Evolutionary conservation across 2,113 vertebrate genomes (phyloP).

Genomic region (Archilochus colubris): DNA sequence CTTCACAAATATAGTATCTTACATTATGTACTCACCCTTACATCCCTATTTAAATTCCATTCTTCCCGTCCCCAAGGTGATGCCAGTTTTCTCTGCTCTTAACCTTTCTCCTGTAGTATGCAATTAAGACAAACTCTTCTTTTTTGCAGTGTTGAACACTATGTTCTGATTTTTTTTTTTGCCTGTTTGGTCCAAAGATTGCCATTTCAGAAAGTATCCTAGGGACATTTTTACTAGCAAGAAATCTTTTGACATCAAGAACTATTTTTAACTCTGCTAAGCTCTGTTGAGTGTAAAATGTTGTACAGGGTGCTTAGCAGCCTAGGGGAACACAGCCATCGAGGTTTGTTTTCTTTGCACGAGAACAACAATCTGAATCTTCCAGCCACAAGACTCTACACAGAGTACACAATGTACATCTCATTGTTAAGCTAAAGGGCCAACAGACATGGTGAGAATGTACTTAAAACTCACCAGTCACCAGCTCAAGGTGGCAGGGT

Average conservation of each 20-base stretch:
- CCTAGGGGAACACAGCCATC: not conserved
- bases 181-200: slow-evolving; percentile 43
- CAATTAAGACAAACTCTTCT: not conserved
- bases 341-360: not conserved
- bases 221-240: slow-evolving; percentile 47
- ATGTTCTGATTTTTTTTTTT: not conserved
- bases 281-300: slow-evolving; percentile 44
- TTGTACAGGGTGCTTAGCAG: not conserved
- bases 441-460: not conserved
- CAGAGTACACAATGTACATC: not conserved
- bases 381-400: not conserved
- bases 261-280: slow-evolving; percentile 38
- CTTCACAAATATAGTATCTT: not conserved
- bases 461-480: not conserved
- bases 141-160: not conserved
- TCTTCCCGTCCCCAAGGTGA: not conserved
- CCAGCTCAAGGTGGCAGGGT: not conserved
- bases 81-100: not conserved
- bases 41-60: slow-evolving; percentile 28
- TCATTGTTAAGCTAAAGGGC: not conserved
- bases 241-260: slow-evolving; percentile 33
- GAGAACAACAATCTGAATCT: not conserved
- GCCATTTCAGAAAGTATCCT: slow-evolving; percentile 34
- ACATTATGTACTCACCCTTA: not conserved
- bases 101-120: not conserved